These are phyloP conservation scores for Hylia prasina DNA, from an alignment of 2,113 vertebrate genomes.

Conservation along the genomic window DNA sequence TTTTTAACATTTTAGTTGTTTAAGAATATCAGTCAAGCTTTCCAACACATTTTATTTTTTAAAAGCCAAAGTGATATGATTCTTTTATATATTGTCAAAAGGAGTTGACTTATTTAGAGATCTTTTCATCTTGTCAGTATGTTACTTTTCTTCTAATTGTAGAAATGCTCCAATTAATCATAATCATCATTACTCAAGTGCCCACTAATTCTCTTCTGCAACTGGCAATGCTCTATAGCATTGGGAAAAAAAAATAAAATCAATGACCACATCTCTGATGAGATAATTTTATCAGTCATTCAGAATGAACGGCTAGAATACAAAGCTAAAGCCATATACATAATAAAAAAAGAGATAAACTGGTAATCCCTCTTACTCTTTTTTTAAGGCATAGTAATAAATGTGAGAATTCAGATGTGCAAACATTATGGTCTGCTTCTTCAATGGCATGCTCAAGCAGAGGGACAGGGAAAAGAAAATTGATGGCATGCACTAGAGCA, in stretches of 20 bases:
- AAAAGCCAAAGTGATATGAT: background rate
- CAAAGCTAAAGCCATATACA: background rate
- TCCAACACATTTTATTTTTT: background rate
- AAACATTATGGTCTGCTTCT: background rate
- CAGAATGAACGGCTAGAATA: background rate
- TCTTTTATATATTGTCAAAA: background rate
- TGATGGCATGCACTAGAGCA: background rate
- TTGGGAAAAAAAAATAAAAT: background rate
- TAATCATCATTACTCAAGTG: conserved; percentile 8
- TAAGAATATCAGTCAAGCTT: background rate
- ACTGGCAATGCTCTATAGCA: background rate
- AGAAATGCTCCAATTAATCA: conserved; percentile 16
- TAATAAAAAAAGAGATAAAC: background rate
- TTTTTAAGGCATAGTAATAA: background rate
- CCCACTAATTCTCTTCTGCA: conserved; percentile 1
- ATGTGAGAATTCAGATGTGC: background rate
- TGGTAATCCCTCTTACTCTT: background rate
- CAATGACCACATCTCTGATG: background rate
- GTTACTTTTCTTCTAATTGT: background rate
- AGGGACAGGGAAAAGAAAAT: background rate
- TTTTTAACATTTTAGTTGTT: background rate
- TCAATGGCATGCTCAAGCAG: background rate
- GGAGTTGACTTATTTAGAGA: background rate
- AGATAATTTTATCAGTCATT: conserved; percentile 19
- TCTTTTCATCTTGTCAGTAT: background rate